A percentile compares a stretch with the other conserved stretches of the same genome.
These are phyloP conservation scores for Eulithis testata DNA, from an alignment of 2,888 invertebrate species.

Conservation along the genomic window DNA sequence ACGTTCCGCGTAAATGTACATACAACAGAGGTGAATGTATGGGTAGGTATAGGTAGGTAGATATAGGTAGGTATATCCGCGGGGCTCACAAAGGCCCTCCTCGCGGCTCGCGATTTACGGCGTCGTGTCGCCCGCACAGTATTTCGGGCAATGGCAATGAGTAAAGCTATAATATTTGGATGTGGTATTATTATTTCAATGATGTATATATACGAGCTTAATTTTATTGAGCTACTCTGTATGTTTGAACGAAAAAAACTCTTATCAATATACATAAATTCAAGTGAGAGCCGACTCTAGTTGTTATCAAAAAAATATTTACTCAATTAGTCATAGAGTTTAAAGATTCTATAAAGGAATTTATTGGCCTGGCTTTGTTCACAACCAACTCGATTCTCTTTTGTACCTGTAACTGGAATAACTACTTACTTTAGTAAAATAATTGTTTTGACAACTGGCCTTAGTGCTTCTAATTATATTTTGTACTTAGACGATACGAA, in stretches of 20 bases:
- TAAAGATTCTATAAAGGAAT: not conserved
- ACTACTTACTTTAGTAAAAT: not conserved
- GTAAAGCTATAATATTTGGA: constrained; percentile 52
- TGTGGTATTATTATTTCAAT: constrained; percentile 46
- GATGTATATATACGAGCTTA: too few relatives aligned
- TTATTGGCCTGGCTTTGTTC: not conserved
- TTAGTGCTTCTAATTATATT: not conserved
- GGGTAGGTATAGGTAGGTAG: constrained; percentile 33
- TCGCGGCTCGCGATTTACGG: constrained; percentile 85
- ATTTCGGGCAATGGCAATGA: constrained; percentile 79
- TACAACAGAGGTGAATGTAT: not conserved
- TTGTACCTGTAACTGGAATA: not conserved
- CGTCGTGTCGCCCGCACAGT: constrained; percentile 82
- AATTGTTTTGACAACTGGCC: not conserved
- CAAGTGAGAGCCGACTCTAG: not conserved
- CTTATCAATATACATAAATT: not conserved
- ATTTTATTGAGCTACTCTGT: too few relatives aligned
- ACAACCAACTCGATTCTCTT: not conserved
- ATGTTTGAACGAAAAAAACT: too few relatives aligned
- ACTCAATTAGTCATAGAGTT: constrained; percentile 7
- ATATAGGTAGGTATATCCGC: constrained; percentile 58
- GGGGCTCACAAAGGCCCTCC: constrained; percentile 77
- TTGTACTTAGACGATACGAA: too few relatives aligned
- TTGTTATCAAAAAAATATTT: not conserved
- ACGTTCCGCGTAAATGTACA: not conserved